phyloP scores from a whole-genome alignment of 2,888 invertebrate species.

The Liodrosophila aerea region DNA sequence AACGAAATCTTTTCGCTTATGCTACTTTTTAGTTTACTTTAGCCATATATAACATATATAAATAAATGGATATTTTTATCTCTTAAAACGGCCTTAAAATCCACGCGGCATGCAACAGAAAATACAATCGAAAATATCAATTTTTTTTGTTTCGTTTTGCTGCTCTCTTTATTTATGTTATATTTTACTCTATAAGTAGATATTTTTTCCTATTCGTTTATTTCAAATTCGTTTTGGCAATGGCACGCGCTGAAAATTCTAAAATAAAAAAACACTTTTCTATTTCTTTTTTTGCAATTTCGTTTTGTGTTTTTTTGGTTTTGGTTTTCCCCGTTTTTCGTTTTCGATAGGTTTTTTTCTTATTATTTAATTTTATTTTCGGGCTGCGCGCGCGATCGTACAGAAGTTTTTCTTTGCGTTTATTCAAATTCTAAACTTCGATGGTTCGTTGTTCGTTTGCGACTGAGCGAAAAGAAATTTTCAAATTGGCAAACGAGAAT shows the following conservation, averaged over 20 bases:
- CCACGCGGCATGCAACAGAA: constrained; percentile 61
- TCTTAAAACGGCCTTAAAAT: constrained; percentile 32
- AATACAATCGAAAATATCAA: constrained; percentile 43
- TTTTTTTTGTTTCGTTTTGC: constrained; percentile 44
- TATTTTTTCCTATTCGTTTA: constrained; percentile 52
- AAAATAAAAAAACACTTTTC: constrained; percentile 33
- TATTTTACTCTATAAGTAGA: constrained; percentile 5
- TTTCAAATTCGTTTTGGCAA: constrained; percentile 59
- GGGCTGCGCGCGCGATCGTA: constrained; percentile 67
- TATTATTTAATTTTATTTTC: constrained; percentile 36
- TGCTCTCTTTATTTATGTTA: constrained; percentile 16
- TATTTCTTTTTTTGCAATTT: constrained; percentile 45
- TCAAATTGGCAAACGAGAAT: constrained; percentile 47
- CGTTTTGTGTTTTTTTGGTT: constrained; percentile 29
- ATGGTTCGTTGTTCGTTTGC: constrained; percentile 83
- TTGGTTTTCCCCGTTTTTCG: constrained; percentile 41
- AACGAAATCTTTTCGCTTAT: constrained; percentile 25
- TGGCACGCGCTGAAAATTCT: constrained; percentile 58
- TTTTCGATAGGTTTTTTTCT: constrained; percentile 42
- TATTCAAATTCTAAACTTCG: constrained; percentile 79
- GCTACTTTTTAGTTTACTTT: constrained; percentile 16
- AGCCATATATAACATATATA: constrained; percentile 21
- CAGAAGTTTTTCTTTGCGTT: constrained; percentile 44
- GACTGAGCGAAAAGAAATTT: constrained; percentile 80
- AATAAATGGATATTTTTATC: constrained; percentile 29